Base-by-base conservation (phyloP, 2,888 invertebrate species). In the Xanthorhoe spadicearia region DNA sequence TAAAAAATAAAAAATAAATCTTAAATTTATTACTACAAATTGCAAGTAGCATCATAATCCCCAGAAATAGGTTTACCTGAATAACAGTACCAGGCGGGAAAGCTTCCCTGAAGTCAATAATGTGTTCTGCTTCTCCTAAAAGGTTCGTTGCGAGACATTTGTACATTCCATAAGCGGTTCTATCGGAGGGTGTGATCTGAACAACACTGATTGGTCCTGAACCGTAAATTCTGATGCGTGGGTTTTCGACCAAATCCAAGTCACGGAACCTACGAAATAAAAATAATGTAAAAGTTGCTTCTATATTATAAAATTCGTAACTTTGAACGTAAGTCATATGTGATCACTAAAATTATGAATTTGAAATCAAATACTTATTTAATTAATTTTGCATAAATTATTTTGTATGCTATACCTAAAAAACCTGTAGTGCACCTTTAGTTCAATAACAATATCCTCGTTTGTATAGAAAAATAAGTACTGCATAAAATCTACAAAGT, bases 111-210 rank as follows among this genome's bases (percentile, higher is more conserved):
- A 98, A 89, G 67, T 95, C 94, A 78, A 97, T 95, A n/a, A 90
- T 89, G 69, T 95, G 95, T 69, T 94, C 94, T 2, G 94, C 94
- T 57, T 93, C 93, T 3, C 98, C 98, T 54, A 96, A 94, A 18
- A 92, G 90, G 81, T 98, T 98, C 1, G 94, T 95, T 0, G 98
- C 98, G 54, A 96, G 93, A 82, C 98, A 98, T 83, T 95, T 96
- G 88, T 97, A 98, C 19, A 93, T 90, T 0, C 96, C 96, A 77
- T 96, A 98, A 65, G 95, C 95, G 46, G 93, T 89, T 10, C 87
- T 88, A 69, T 96, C 95, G 0, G 94, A 81, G 0, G 98, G 97
- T 6, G 90, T 94, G 0, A 98, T 94, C 52, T 95, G 94, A 0
- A 98, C 93, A 71, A 94, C 94, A 61, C 97, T 97, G 28, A 94